Evolutionary conservation across 2,888 invertebrate genomes (phyloP).

Genomic region (Orthosia incerta): DNA sequence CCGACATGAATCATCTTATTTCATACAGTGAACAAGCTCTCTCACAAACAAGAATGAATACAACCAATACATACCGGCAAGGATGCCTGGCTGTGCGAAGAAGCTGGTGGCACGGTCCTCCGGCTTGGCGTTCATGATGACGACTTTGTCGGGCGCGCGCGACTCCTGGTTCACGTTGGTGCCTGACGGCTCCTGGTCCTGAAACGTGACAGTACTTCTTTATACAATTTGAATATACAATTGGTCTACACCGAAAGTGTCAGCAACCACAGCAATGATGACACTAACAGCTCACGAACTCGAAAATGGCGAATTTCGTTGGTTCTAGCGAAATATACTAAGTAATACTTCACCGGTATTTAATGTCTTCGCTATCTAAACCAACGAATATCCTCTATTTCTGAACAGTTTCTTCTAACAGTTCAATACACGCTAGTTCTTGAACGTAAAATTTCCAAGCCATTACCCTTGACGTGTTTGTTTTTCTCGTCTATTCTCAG

Average conservation of each 20-base stretch:
- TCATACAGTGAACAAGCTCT: too few species aligned
- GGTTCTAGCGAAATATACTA: not conserved
- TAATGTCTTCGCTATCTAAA: not conserved
- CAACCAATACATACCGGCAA: slow-evolving; percentile 93
- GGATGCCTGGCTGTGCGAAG: slow-evolving; percentile 98
- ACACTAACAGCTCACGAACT: too few species aligned
- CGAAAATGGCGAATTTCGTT: not conserved
- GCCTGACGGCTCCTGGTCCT: slow-evolving; percentile 85
- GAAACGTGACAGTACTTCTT: slow-evolving; percentile 68
- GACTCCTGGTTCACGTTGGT: slow-evolving; percentile 84
- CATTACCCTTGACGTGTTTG: slow-evolving; percentile 45
- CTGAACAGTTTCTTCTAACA: slow-evolving; percentile 10
- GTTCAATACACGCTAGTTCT: slow-evolving; percentile 2
- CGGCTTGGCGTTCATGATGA: slow-evolving; percentile 95
- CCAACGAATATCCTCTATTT: not conserved
- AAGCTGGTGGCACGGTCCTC: slow-evolving; percentile 97
- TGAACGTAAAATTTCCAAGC: slow-evolving; percentile 39
- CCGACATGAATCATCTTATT: too few species aligned
- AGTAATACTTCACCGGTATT: not conserved
- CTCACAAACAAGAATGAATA: not conserved
- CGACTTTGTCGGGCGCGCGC: slow-evolving; percentile 91
- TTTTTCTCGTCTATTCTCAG: slow-evolving; percentile 37
- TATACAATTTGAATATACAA: slow-evolving; percentile 37
- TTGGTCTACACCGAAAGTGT: not conserved
- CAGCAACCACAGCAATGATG: too few species aligned